Base-by-base conservation (phyloP, 2,113 vertebrate genomes). In the Carassius gibelio region DNA sequence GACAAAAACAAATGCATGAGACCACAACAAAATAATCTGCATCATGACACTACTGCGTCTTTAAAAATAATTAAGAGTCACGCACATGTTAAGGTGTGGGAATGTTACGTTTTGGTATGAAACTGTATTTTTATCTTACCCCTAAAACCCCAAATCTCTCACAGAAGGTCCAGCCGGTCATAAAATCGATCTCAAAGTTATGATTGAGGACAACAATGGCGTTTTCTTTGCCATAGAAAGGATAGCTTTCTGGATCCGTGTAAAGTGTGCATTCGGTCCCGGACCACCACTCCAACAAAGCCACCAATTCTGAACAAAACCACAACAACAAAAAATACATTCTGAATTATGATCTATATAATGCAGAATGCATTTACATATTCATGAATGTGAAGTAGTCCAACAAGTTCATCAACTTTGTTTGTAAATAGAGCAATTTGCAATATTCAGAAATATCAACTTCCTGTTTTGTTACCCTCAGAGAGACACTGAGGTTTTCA, bases 131-230 rank as follows among this genome's bases (percentile, higher is more conserved):
- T 59, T 59, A 15, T 85, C 96, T 97, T 92, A 99, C 98, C 96
- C 97, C 97, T 64, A 99, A 92, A 77, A 99, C 94, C 45, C 98
- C 97, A 74, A 98, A 97, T 93, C 96, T 94, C 57, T 99, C 98
- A 86, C 97, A 97, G 87, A 97, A 96, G 90, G 95, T 97, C 98
- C 98, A 99, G 23, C 98, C 97, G 82, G 97, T 99, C 80, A 99
- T 94, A 87, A 99, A 99, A 93, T 99, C 98, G 0, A 99, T 99
- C 89, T 99, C 98, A 88, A 96, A 99, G 87, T 94, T 96, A 91
- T 99, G 98, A 92, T 99, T 99, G 61, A 99, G 96, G 62, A 99
- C 93, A 68, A 98, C 96, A 5, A 99, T 97, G 76, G 96, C 97
- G 3, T 94, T 98, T 86, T 99, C 98, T 36, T 96, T 97, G 71